Conservation (phyloP, 2,797 vertebrate genomes). For the Pogonophryne albipinna region DNA sequence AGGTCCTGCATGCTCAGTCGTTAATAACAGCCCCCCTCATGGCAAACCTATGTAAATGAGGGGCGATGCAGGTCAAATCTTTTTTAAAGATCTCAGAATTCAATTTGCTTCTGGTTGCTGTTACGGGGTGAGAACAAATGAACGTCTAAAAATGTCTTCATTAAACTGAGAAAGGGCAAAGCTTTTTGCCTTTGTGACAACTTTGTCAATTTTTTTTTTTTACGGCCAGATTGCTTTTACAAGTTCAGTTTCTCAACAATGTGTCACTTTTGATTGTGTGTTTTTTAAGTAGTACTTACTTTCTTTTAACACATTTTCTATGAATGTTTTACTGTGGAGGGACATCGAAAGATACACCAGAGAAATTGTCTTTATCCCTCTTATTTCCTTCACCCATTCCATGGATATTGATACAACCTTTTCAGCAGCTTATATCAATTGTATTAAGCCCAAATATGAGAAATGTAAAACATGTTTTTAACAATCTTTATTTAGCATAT, state of each 20-base stretch:
- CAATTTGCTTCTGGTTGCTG: not conserved
- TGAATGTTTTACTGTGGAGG: not conserved
- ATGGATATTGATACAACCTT: not conserved
- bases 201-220: not conserved
- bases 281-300: not conserved
- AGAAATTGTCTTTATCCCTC: not conserved
- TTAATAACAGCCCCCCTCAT: constrained; percentile 46
- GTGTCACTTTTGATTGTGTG: not conserved
- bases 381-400: not conserved
- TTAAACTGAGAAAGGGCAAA: not conserved
- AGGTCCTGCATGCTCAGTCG: constrained; percentile 12
- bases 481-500: no score
- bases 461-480: not conserved
- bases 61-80: constrained; percentile 34
- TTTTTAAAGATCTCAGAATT: constrained; percentile 19
- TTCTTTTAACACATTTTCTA: not conserved
- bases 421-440: not conserved
- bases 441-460: not conserved
- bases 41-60: constrained; percentile 20
- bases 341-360: not conserved
- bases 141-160: not conserved
- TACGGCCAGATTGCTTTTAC: no score
- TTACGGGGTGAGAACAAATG: not conserved
- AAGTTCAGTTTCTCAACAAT: not conserved
- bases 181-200: not conserved